Conservation (phyloP, 2,888 invertebrate genomes). For the Phragmatobia fuliginosa region DNA sequence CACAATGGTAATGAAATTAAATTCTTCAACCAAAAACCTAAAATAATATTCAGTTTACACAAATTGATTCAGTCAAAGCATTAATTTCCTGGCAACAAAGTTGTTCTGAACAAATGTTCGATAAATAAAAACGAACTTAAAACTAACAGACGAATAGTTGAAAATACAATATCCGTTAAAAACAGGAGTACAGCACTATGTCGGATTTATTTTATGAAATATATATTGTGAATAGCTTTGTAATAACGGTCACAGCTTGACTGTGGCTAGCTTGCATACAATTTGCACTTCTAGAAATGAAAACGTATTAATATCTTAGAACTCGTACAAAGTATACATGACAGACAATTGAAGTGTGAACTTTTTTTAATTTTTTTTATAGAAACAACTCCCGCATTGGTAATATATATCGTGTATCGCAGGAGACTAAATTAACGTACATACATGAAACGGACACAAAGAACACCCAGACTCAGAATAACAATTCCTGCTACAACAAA, state of each 20-base stretch:
- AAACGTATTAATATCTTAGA: background rate
- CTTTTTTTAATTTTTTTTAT: too few relatives aligned
- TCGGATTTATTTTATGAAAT: constrained; percentile 59
- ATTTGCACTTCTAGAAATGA: constrained; percentile 6
- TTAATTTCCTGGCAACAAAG: constrained; percentile 82
- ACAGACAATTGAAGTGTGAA: background rate
- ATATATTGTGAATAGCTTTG: constrained; percentile 17
- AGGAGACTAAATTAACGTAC: too few relatives aligned
- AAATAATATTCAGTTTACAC: constrained; percentile 32
- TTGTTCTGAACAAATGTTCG: constrained; percentile 66
- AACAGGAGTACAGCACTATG: constrained; percentile 70
- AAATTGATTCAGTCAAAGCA: constrained; percentile 62
- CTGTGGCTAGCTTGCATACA: constrained; percentile 5
- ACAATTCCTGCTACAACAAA: too few relatives aligned
- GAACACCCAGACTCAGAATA: too few relatives aligned
- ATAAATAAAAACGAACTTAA: constrained; percentile 26
- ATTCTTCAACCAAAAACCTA: constrained; percentile 1
- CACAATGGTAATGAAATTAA: background rate
- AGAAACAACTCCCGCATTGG: too few relatives aligned
- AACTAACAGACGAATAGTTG: constrained; percentile 78
- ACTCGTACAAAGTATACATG: too few relatives aligned
- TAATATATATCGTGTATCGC: too few relatives aligned
- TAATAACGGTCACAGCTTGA: constrained; percentile 11
- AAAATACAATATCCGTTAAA: constrained; percentile 84
- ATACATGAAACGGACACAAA: too few relatives aligned